Conservation (phyloP, 2,113 vertebrate species). For the Hyaena hyaena region DNA sequence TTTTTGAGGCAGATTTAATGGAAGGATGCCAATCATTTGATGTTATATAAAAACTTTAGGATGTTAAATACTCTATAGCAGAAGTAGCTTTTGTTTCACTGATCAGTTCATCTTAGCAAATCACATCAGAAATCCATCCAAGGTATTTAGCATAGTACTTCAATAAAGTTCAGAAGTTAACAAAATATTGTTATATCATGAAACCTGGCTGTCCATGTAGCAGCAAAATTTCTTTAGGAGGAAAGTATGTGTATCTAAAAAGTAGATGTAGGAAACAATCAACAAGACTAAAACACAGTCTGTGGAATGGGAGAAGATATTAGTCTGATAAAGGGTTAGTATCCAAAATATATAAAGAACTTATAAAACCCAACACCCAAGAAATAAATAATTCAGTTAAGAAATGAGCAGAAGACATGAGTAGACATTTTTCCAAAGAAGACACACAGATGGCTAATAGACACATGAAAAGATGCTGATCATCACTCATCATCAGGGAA, state of each 20-base stretch:
- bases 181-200: background rate
- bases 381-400: background rate
- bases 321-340: background rate
- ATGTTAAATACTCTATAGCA: background rate
- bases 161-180: background rate
- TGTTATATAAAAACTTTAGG: conserved; percentile 30
- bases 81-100: conserved; percentile 6
- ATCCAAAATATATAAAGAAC: background rate
- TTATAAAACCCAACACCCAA: background rate
- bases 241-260: background rate
- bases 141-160: background rate
- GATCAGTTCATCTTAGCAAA: background rate
- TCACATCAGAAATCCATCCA: background rate
- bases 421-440: background rate
- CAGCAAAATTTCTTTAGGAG: background rate
- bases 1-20: background rate
- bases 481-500: background rate
- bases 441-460: background rate
- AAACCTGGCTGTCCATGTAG: background rate
- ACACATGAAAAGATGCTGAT: background rate
- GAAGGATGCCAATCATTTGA: background rate
- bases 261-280: background rate
- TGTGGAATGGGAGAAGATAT: background rate
- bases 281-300: background rate
- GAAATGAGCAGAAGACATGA: background rate